Percentiles rank a stretch among this genome's conserved stretches.
phyloP scores from a whole-genome alignment of 2,888 invertebrate genomes.

The Augiades crinisus region DNA sequence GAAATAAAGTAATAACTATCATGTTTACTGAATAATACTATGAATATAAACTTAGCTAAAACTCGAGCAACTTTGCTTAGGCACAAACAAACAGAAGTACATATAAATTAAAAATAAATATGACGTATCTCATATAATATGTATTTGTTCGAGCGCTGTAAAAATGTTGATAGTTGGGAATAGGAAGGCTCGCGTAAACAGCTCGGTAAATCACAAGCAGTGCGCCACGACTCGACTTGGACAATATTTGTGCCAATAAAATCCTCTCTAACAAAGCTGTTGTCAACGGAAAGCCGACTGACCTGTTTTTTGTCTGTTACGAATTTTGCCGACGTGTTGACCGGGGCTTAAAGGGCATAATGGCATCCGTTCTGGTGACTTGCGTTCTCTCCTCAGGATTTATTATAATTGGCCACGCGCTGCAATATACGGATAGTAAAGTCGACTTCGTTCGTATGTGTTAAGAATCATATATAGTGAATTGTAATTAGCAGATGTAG shows the following conservation, averaged over 20 bases:
- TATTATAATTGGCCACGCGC: background rate
- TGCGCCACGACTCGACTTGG: constrained; percentile 68
- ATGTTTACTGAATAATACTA: background rate
- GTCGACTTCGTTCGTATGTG: no score
- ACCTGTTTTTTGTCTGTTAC: constrained; percentile 68
- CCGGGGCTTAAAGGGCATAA: constrained; percentile 26
- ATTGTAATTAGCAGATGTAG: no score
- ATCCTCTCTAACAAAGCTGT: constrained; percentile 75
- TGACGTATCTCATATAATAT: constrained; percentile 60
- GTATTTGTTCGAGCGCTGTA: constrained; percentile 61
- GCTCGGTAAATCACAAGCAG: constrained; percentile 74
- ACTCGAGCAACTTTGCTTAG: background rate
- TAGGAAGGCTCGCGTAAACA: constrained; percentile 73
- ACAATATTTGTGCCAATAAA: constrained; percentile 80
- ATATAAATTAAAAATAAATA: constrained; percentile 17
- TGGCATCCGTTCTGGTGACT: background rate
- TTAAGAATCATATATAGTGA: no score
- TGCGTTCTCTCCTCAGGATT: background rate
- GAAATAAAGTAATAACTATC: background rate
- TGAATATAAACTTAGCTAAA: background rate
- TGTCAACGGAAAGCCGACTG: constrained; percentile 71
- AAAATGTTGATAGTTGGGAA: constrained; percentile 63
- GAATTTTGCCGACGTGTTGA: constrained; percentile 53
- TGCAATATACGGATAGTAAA: background rate
- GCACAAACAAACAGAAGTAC: background rate